These are phyloP conservation scores for Agrenia bidenticulata DNA, from an alignment of 2,888 invertebrate genomes.

Conservation along the genomic window DNA sequence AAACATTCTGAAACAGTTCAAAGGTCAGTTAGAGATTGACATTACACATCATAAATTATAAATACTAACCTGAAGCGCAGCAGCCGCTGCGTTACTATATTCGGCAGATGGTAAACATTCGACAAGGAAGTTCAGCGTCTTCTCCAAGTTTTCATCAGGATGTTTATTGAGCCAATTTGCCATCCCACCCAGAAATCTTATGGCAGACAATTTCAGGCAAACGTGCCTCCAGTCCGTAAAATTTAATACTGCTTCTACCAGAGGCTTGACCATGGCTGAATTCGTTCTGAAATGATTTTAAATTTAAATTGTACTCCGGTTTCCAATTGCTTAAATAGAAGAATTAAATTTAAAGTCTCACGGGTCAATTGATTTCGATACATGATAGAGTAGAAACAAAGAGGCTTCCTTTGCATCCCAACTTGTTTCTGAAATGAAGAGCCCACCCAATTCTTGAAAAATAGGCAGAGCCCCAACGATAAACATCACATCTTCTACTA, in stretches of 20 bases:
- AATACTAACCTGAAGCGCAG: conserved; percentile 62
- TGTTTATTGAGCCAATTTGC: conserved; percentile 48
- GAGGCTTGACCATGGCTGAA: conserved; percentile 59
- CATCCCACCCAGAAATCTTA: conserved; percentile 50
- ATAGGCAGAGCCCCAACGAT: conserved; percentile 69
- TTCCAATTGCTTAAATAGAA: too few species aligned
- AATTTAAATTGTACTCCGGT: conserved; percentile 2
- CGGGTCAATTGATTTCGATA: conserved; percentile 46
- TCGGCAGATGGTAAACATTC: conserved; percentile 70
- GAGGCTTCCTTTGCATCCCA: conserved; percentile 52
- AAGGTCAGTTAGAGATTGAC: background rate
- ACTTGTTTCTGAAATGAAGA: conserved; percentile 32
- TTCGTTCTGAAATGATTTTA: conserved; percentile 65
- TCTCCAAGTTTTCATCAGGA: conserved; percentile 42
- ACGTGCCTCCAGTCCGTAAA: conserved; percentile 49
- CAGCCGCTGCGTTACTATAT: conserved; percentile 78
- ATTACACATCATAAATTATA: background rate
- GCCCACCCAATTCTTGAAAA: conserved; percentile 44
- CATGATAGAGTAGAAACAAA: conserved; percentile 45
- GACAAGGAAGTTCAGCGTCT: conserved; percentile 67
- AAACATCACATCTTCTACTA: conserved; percentile 95
- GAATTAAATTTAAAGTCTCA: conserved; percentile 27
- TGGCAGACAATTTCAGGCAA: conserved; percentile 47
- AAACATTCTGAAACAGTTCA: conserved; percentile 68
- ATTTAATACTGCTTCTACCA: conserved; percentile 43